Evolutionary conservation across 1,140 invertebrate genomes (phyloP), one percentile per base, ranked within the genome.

Genomic region (Dermatophagoides farinae): DNA sequence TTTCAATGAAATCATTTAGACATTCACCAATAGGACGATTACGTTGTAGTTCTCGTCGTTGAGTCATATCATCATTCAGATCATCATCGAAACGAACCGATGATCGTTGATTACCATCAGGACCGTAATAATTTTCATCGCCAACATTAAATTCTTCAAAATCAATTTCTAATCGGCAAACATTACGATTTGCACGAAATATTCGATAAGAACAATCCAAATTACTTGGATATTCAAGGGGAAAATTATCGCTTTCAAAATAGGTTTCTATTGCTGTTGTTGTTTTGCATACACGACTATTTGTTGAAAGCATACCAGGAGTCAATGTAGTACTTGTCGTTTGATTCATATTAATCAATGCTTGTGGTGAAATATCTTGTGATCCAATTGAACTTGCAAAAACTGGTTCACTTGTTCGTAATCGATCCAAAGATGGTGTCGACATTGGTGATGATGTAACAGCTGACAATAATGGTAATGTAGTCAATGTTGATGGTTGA

Each of bases 71-170:
- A 2, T 31, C 31, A 31, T 31, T 31, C 8, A 8, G 31, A 31
- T 31, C 2, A 4, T 31, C 31, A 31, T 31, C 31, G 8, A 8
- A 31, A 2, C 31, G 31, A 31, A 31, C 31, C 8, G 31, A 8
- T 31, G 31, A 31, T 4, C 31, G 31, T 31, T 31, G 31, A 40
- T 55, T 55, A 25, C 14, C 41, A 49, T 25, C 47, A 49, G 44
- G 16, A 39, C 16, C 52, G 49, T 16, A 39, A 14, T 31, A 31
- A 31, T 62, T 59, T 23, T 64, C 64, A 16, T 60, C 60, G 10
- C 65, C 67, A 1, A 67, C 62, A 20, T 65, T 61, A 46, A 68
- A 68, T 12, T 65, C 62, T 0, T 51, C 46, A 31, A 68, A 66
- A 40, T 59, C 37, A 4, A 68, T 58, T 37, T 66, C 64, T 16